These are phyloP conservation scores for Acleris sparsana DNA, from an alignment of 2,888 invertebrate genomes.

Conservation along the genomic window DNA sequence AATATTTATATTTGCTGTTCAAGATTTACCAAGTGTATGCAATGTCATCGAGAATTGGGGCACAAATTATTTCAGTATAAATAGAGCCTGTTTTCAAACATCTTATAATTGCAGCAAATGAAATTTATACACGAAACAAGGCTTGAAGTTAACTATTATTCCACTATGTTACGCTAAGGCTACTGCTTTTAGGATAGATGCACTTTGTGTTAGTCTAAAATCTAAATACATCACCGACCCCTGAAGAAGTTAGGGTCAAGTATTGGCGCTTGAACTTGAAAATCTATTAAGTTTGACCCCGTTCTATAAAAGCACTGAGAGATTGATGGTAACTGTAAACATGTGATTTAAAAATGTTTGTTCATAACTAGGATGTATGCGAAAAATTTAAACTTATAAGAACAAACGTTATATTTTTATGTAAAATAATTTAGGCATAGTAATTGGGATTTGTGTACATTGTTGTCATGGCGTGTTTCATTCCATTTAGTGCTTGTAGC, in stretches of 20 bases:
- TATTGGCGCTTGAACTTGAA: background rate
- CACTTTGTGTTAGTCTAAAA: conserved; percentile 37
- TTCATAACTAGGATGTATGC: conserved; percentile 54
- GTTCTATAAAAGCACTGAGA: conserved; percentile 44
- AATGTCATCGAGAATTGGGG: too few relatives aligned
- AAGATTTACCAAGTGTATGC: too few relatives aligned
- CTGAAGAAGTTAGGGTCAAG: conserved; percentile 9
- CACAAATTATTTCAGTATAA: too few relatives aligned
- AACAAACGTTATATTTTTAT: conserved; percentile 70
- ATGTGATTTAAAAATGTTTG: conserved; percentile 49
- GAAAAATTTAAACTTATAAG: conserved; percentile 66
- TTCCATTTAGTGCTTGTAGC: conserved; percentile 17
- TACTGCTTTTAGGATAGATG: conserved; percentile 42
- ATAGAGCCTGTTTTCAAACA: background rate
- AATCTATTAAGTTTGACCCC: background rate
- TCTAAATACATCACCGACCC: conserved; percentile 22
- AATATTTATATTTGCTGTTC: too few relatives aligned
- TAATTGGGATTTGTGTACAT: conserved; percentile 51
- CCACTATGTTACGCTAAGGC: conserved; percentile 44
- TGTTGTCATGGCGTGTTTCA: conserved; percentile 42
- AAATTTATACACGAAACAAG: conserved; percentile 12
- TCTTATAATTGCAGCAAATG: conserved; percentile 7
- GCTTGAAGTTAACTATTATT: conserved; percentile 19
- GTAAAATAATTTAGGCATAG: conserved; percentile 62
- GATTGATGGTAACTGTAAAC: conserved; percentile 47